Evolutionary conservation across 2,113 vertebrate species (phyloP).

Genomic region (Epinephelus lanceolatus): DNA sequence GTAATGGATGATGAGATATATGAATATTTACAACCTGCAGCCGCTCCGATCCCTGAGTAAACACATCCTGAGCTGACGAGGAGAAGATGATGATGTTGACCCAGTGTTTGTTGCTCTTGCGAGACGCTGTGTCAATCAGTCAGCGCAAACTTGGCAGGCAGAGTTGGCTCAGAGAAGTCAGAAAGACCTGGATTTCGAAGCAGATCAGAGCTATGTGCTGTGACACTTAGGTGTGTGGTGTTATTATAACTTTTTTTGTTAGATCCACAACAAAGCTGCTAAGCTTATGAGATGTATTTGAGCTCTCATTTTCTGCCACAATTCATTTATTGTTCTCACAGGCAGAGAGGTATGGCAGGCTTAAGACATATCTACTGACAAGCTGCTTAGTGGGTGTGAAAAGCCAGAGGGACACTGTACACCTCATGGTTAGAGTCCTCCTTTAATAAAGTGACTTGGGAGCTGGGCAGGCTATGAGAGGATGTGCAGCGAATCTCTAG

Average conservation of each 20-base stretch:
- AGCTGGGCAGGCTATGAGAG: conserved; percentile 46
- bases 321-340: conserved; percentile 4
- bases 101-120: conserved; percentile 47
- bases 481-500: conserved; percentile 63
- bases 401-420: conserved; percentile 29
- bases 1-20: conserved; percentile 49
- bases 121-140: conserved; percentile 31
- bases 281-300: neutral
- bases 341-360: conserved; percentile 4
- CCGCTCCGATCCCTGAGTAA: conserved; percentile 41
- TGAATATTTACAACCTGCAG: conserved; percentile 66
- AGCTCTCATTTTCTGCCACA: neutral
- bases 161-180: conserved; percentile 29
- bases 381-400: conserved; percentile 33
- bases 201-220: conserved; percentile 1
- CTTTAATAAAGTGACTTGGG: conserved; percentile 67
- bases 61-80: conserved; percentile 50
- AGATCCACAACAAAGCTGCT: neutral
- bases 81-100: conserved; percentile 48
- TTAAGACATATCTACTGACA: conserved; percentile 29
- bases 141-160: conserved; percentile 34
- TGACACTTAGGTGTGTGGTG: neutral
- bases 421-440: conserved; percentile 48
- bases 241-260: neutral
- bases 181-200: neutral